Evolutionary conservation across 2,797 vertebrate genomes (phyloP), one percentile per base, ranked within the genome.

Genomic region (Poecilia wingei): DNA sequence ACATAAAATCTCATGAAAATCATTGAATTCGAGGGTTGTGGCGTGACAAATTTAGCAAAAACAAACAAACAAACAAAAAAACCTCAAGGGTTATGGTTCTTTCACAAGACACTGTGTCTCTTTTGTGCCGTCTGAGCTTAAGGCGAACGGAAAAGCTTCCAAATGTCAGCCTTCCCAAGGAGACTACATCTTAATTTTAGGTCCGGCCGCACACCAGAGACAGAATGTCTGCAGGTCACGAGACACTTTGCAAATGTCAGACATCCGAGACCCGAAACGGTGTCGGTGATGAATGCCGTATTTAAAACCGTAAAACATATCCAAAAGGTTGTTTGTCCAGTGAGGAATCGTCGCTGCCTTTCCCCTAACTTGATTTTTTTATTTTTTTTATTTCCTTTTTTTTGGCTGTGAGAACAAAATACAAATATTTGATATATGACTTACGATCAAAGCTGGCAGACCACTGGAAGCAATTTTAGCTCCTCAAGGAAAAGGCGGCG

Each of bases 131-230:
- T 46, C 46, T 72, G 55, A 83, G 86, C 89, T 90, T 87, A 47
- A 83, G 81, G 74, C 22, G 81, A 82, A 84, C 70, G 78, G 75
- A 81, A 75, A 89, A 83, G 81, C 73, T 80, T 79, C 74, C 36
- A 88, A 84, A 90, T 91, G 86, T 88, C 85, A 83, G 70, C 78
- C 79, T 79, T 83, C 12, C 71, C 74, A 61, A 70, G 28, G 33
- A 78, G 74, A 79, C 75, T 76, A 28, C 82, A 85, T 80, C 84
- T 78, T 83, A 70, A 76, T 64, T 78, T 78, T 69, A 79, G 61
- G 33, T 59, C 46, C 0, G 25, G 13, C 75, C 66, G 43, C 76
- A 69, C 6, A 43, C 46, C 33, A 84, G 74, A 77, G 46, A 64
- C 79, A 73, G 66, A 55, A 22, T 28, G 77, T 84, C 84, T 86